Percentiles rank a stretch among this genome's conserved stretches.
Evolutionary conservation across 2,113 vertebrate species (phyloP).

Genomic region (Gallinago paraguaiae): DNA sequence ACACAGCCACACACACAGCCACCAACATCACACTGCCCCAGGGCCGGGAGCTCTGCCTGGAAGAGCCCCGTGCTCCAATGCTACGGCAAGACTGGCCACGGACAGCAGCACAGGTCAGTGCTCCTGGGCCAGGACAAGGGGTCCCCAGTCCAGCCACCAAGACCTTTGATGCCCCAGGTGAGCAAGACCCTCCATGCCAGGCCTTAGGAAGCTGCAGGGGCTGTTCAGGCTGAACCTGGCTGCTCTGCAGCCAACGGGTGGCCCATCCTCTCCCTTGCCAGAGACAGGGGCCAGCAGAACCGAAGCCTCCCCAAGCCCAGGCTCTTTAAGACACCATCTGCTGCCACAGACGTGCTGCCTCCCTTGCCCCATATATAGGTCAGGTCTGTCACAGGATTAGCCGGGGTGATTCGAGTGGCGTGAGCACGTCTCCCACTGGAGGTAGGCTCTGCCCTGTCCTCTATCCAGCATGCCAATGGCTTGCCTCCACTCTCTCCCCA

Average conservation of each 20-base stretch:
- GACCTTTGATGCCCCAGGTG: not conserved
- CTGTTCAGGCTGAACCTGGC: not conserved
- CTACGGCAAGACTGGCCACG: not conserved
- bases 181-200: not conserved
- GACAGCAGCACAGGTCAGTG: not conserved
- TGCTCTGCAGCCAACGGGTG: not conserved
- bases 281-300: not conserved
- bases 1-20: not conserved
- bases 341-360: constrained; percentile 6
- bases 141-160: not conserved
- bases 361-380: constrained; percentile 60
- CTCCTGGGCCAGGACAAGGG: not conserved
- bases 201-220: not conserved
- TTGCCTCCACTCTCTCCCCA: not conserved
- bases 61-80: not conserved
- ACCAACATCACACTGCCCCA: not conserved
- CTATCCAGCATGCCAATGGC: not conserved
- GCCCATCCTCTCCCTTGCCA: not conserved
- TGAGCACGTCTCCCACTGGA: not conserved
- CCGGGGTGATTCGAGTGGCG: not conserved
- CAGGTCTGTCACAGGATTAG: constrained; percentile 60
- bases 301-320: not conserved
- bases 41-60: not conserved
- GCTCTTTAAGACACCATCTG: constrained; percentile 58
- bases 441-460: not conserved